phyloP scores from a whole-genome alignment of 2,888 invertebrate genomes.

The Siphonodentalium dalli region DNA sequence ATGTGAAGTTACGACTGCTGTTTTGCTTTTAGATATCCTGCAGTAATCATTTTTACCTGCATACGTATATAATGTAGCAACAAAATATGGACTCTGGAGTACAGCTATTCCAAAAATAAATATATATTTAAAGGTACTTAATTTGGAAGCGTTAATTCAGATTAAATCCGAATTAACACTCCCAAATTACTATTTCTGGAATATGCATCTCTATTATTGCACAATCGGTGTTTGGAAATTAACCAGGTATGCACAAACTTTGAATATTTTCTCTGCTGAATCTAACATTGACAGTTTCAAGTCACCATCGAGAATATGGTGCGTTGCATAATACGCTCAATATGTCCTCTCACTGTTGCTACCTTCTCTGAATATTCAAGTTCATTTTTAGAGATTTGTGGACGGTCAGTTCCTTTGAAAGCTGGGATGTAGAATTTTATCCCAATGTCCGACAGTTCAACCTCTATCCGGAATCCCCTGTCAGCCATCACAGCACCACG shows the following conservation, averaged over 20 bases:
- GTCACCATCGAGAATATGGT: conserved; percentile 12
- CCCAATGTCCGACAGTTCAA: conserved; percentile 9
- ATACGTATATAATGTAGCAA: no score
- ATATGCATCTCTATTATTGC: background rate
- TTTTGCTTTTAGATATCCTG: no score
- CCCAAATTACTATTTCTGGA: no score
- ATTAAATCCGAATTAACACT: no score
- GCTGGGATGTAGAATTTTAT: conserved; percentile 19
- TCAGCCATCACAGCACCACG: conserved; percentile 23
- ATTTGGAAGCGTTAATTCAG: no score
- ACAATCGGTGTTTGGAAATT: conserved; percentile 24
- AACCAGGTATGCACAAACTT: conserved; percentile 16
- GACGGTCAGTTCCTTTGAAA: conserved; percentile 18
- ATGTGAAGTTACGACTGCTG: no score
- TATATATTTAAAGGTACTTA: no score
- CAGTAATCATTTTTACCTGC: no score
- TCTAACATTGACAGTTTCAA: conserved; percentile 16
- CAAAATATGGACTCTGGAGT: no score
- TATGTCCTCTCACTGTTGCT: conserved; percentile 13
- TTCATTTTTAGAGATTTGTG: conserved; percentile 9
- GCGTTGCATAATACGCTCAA: conserved; percentile 17
- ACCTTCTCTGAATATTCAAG: conserved; percentile 10
- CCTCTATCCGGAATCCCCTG: conserved; percentile 14
- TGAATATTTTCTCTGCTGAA: conserved; percentile 19
- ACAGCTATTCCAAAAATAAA: no score